Conservation (phyloP, 2,113 vertebrate species). For the Centrocercus urophasianus region DNA sequence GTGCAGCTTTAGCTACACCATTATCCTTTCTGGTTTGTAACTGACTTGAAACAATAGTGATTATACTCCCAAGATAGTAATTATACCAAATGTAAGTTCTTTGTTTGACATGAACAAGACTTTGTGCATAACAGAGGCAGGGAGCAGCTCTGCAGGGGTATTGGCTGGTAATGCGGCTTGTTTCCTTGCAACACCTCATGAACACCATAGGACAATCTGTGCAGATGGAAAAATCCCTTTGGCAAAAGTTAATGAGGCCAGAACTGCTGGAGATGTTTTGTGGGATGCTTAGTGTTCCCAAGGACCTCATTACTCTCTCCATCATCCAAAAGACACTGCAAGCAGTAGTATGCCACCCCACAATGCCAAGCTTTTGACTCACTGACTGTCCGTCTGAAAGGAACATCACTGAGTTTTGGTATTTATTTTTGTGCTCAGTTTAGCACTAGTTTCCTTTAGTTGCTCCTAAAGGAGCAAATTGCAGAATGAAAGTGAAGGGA, state of each 20-base stretch:
- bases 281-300: not conserved
- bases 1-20: not conserved
- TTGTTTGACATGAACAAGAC: not conserved
- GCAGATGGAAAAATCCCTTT: not conserved
- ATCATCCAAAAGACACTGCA: not conserved
- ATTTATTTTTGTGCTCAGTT: not conserved
- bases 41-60: not conserved
- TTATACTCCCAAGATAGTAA: not conserved
- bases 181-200: not conserved
- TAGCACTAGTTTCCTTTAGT: not conserved
- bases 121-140: not conserved
- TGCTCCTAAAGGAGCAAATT: not conserved
- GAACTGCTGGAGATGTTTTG: not conserved
- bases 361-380: not conserved
- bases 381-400: not conserved
- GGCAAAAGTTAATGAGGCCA: not conserved
- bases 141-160: not conserved
- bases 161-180: rapidly evolving
- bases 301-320: rapidly evolving
- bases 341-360: not conserved
- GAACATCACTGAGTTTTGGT: not conserved
- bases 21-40: not conserved
- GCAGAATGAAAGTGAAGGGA: not conserved
- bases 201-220: not conserved
- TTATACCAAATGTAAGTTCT: not conserved